Evolutionary conservation across 2,113 vertebrate species (phyloP).

Genomic region (Burhinus oedicnemus): DNA sequence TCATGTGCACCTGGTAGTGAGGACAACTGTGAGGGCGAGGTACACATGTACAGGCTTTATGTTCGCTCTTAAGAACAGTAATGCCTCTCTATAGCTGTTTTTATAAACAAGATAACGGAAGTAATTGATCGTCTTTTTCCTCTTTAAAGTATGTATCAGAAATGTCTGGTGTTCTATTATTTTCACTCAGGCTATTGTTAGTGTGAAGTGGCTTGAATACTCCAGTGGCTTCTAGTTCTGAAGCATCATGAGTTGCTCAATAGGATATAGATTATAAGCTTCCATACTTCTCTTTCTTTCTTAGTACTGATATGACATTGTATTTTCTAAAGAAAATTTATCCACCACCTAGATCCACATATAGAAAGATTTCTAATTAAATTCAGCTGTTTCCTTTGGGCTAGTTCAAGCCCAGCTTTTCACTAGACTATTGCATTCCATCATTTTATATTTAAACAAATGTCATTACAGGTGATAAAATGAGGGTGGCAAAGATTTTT

Average conservation of each 20-base stretch:
- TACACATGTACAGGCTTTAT: neutral
- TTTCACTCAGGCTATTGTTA: neutral
- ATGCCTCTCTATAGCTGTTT: neutral
- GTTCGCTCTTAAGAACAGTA: neutral
- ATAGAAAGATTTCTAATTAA: neutral
- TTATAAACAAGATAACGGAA: neutral
- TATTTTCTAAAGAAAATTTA: neutral
- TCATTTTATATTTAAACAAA: neutral
- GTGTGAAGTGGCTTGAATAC: neutral
- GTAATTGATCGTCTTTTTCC: neutral
- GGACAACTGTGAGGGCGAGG: neutral
- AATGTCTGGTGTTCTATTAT: neutral
- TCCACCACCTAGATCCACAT: neutral
- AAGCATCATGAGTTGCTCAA: neutral
- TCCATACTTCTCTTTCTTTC: neutral
- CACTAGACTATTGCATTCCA: neutral
- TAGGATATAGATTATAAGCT: neutral
- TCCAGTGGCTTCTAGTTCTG: neutral
- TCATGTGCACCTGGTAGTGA: neutral
- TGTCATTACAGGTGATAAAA: neutral
- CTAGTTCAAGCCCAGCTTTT: neutral
- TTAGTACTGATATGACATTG: neutral
- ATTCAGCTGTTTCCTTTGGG: neutral
- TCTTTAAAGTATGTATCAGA: neutral
- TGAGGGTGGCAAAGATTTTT: neutral